A percentile compares a stretch with the other conserved stretches of the same genome.
These are phyloP conservation scores for Altica lythri DNA, from an alignment of 2,888 invertebrate genomes.

Conservation along the genomic window DNA sequence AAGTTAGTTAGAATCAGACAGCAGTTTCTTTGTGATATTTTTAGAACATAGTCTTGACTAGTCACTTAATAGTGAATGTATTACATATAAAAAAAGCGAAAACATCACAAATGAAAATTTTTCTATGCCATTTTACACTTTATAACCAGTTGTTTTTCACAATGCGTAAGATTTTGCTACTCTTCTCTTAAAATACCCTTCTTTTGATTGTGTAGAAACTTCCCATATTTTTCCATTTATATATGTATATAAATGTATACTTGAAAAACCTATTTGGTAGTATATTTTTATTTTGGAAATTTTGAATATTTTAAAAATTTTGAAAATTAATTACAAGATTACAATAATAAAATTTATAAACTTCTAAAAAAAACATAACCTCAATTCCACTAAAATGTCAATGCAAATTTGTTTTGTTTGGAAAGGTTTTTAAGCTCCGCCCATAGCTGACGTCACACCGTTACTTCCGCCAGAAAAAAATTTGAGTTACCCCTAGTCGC, in stretches of 20 bases:
- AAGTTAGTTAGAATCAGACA: constrained; percentile 13
- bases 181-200: background rate
- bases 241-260: constrained; percentile 11
- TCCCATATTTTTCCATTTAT: background rate
- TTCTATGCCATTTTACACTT: constrained; percentile 18
- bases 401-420: no score
- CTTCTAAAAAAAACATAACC: background rate
- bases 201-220: constrained; percentile 6
- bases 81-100: constrained; percentile 14
- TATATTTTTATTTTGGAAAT: background rate
- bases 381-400: no score
- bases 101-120: constrained; percentile 19
- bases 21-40: constrained; percentile 34
- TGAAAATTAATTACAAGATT: background rate
- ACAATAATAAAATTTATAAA: background rate
- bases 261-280: constrained; percentile 1
- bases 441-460: no score
- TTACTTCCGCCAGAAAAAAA: no score
- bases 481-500: no score
- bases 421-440: no score
- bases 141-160: constrained; percentile 8
- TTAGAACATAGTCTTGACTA: constrained; percentile 34
- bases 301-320: background rate
- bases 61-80: constrained; percentile 33
- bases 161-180: constrained; percentile 10